Base-by-base conservation (phyloP, 1,140 invertebrate genomes). In the Drosophila azteca region DNA sequence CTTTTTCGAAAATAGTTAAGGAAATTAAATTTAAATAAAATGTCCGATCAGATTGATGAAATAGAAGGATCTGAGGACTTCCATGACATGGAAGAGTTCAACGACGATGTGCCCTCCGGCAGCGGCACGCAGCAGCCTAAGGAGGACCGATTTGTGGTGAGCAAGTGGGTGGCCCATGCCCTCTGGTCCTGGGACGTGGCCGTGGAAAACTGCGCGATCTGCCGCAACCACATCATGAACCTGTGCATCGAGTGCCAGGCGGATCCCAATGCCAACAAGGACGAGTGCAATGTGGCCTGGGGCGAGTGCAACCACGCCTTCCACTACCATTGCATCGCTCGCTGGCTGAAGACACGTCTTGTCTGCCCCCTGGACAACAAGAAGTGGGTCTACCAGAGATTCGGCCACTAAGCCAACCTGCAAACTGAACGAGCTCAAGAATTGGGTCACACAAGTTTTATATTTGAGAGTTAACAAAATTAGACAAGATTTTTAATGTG, bases 151-250 rank as follows among this genome's bases (percentile, higher is more conserved):
- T 98, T 98, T 90, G 97, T 97, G 94, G 97, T 98, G 0, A 98
- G 98, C 93, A 98, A 98, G 96, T 99, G 98, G 98, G 98, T 98
- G 94, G 97, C 98, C 59, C 98, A 99, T 11, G 98, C 98, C 20
- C 92, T 99, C 3, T 99, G 98, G 98, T 97, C 97, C 48, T 99
- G 98, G 98, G 97, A 99, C 93, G 99, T 99, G 93, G 98, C 99
- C 2, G 98, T 99, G 7, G 99, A 99, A 91, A 99, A 99, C 90
- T 99, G 99, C 94, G 99, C 99, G 75, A 99, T 99, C 92, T 99
- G 99, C 90, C 95, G 99, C 49, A 99, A 99, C 94, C 98, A 99
- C 92, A 99, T 99, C 80, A 99, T 99, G 99, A 98, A 99, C 93
- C 93, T 99, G 2, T 99, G 99, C 92, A 99, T 99, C 85, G 99